Percentiles rank a stretch among this genome's conserved stretches.
Evolutionary conservation across 1,140 invertebrate species (phyloP).

Genomic region (Drosophila subobscura): DNA sequence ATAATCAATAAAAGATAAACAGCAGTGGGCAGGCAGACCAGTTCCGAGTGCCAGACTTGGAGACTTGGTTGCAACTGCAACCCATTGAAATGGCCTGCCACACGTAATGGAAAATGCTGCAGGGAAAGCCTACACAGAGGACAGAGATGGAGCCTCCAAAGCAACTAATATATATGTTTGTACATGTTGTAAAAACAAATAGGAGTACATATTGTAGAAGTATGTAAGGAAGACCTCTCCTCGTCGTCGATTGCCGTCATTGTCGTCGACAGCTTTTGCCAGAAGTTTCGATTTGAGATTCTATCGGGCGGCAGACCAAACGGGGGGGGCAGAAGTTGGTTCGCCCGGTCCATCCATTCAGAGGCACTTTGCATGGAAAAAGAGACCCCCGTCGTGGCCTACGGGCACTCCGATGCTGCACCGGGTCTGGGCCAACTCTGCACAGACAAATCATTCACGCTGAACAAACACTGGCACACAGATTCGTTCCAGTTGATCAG

Average conservation of each 20-base stretch:
- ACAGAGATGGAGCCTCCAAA: conserved; percentile 13
- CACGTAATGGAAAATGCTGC: conserved; percentile 73
- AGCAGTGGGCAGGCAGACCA: conserved; percentile 52
- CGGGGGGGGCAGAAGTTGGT: conserved; percentile 23
- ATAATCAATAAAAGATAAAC: conserved; percentile 77
- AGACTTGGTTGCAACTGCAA: conserved; percentile 6
- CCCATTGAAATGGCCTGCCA: conserved; percentile 60
- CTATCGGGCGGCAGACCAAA: conserved; percentile 36
- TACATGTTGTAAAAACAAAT: not conserved
- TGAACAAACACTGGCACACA: conserved; percentile 13
- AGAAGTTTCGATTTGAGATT: conserved; percentile 66
- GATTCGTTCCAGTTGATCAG: conserved; percentile 29
- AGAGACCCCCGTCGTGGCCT: conserved; percentile 44
- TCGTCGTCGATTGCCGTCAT: conserved; percentile 30
- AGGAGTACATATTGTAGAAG: not conserved
- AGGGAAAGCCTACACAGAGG: conserved; percentile 55
- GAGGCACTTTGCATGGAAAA: conserved; percentile 19
- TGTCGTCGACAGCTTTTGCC: conserved; percentile 46
- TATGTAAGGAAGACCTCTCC: conserved; percentile 13
- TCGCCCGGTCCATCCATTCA: conserved; percentile 39
- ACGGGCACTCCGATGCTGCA: conserved; percentile 23
- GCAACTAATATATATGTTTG: not conserved
- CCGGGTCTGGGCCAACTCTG: conserved; percentile 17
- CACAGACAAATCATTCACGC: conserved; percentile 55
- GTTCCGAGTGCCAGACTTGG: conserved; percentile 1